These are phyloP conservation scores for Anisognathus igniventris DNA, from an alignment of 2,797 vertebrate species.

Conservation along the genomic window DNA sequence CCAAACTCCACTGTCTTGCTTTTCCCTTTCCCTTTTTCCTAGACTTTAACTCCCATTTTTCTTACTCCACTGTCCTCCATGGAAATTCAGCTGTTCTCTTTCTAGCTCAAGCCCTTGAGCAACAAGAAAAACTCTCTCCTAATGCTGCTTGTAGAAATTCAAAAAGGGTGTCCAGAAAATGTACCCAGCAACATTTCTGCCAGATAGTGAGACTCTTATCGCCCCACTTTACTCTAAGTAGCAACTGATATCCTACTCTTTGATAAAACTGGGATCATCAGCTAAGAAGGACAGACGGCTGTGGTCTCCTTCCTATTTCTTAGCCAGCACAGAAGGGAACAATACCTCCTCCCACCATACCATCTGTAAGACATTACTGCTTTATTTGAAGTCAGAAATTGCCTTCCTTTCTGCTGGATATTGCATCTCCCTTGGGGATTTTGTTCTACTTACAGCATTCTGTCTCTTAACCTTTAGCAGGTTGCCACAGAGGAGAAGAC, in stretches of 20 bases:
- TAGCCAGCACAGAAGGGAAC: background rate
- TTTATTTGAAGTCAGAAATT: background rate
- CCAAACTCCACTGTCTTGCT: background rate
- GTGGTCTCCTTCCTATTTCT: background rate
- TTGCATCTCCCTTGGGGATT: background rate
- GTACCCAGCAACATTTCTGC: background rate
- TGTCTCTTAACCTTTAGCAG: slow-evolving; percentile 30
- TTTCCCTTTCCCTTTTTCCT: background rate
- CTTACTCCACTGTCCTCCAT: background rate
- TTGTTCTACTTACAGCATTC: background rate
- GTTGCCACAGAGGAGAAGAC: background rate
- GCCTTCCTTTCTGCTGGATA: background rate
- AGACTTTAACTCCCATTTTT: background rate
- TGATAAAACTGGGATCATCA: background rate
- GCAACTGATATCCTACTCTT: background rate
- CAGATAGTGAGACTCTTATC: background rate
- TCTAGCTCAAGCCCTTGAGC: background rate
- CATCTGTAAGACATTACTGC: background rate
- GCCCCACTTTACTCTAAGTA: background rate
- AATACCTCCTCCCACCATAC: background rate
- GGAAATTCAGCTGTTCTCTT: background rate
- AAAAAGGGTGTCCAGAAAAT: background rate
- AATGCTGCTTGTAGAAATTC: background rate
- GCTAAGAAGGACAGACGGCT: background rate
- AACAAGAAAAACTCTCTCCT: background rate